Base-by-base conservation (phyloP, 2,797 vertebrate species). In the Bryconaethiops microstoma region DNA sequence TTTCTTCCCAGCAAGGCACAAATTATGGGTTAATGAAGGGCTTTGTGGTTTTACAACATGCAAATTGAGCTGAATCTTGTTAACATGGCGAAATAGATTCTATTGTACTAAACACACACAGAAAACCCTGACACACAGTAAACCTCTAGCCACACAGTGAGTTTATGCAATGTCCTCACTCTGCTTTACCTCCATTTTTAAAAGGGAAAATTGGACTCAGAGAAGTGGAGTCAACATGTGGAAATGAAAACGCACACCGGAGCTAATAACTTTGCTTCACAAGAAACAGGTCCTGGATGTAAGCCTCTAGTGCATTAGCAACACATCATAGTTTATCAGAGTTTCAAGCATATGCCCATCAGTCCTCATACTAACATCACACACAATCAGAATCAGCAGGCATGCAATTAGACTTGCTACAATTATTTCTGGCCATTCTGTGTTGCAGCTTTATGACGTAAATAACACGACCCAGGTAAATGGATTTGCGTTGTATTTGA, bases 21-120 rank as follows among this genome's bases (percentile, higher is more conserved):
- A 63, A 76, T 70, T 63, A n/a, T n/a, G 42, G 25, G 65, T 68
- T 76, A 81, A 81, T 81, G 65, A 81, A 76, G 79, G 73, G 73
- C 55, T 80, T 80, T 60, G 65, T 19, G 19, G 72, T 70, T 76
- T 63, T 81, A 42, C 79, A 25, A 60, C 9, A 21, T 10, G 45
- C 65, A 14, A 35, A 17, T 69, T 50, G 64, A 62, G 72, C 64
- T 13, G 79, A 76, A 81, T 69, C 79, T 81, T 59, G 42, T 76
- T 80, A 76, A 50, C 25, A 25, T 2, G 8, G 52, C 29, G 29
- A 57, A 57, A 60, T 13, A 70, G 55, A 52, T 81, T 81, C 70
- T 76, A 81, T 81, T 70, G 73, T 48, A 9, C 79, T 76, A 68
- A 76, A 45, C 62, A 67, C 68, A 81, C 68, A 42, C 52, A 19